Percentiles rank a stretch among this genome's conserved stretches.
phyloP scores from a whole-genome alignment of 1,140 invertebrate genomes.

The Drosophila ercepeae region DNA sequence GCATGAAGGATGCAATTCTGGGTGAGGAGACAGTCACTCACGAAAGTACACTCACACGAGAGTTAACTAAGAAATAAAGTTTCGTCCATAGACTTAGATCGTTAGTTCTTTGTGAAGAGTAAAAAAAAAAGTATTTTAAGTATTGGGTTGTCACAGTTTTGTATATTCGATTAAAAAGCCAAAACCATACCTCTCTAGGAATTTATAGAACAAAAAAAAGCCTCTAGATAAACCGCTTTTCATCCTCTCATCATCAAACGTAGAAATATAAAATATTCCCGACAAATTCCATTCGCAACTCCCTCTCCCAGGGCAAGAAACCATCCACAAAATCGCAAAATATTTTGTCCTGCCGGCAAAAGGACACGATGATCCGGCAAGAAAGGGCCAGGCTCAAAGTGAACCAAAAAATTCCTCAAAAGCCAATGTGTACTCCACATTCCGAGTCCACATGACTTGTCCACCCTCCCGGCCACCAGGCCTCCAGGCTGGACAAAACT shows the following conservation, averaged over 20 bases:
- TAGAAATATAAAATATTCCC: conserved; percentile 36
- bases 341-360: conserved; percentile 61
- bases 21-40: conserved; percentile 23
- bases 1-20: conserved; percentile 36
- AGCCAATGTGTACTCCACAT: conserved; percentile 31
- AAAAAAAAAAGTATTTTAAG: neutral
- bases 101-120: conserved; percentile 7
- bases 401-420: conserved; percentile 54
- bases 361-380: conserved; percentile 63
- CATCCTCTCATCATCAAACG: conserved; percentile 6
- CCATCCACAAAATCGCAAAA: conserved; percentile 46
- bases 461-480: neutral
- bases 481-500: neutral
- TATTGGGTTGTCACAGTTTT: neutral
- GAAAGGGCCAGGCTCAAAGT: conserved; percentile 51
- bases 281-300: neutral
- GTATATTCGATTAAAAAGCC: neutral
- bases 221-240: conserved; percentile 3
- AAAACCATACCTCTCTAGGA: neutral
- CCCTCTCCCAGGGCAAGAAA: conserved; percentile 5
- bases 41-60: conserved; percentile 21
- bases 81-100: neutral
- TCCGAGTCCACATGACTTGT: neutral
- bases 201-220: neutral
- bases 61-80: conserved; percentile 11